phyloP scores from a whole-genome alignment of 2,113 vertebrate species.

The Chloebia gouldiae region DNA sequence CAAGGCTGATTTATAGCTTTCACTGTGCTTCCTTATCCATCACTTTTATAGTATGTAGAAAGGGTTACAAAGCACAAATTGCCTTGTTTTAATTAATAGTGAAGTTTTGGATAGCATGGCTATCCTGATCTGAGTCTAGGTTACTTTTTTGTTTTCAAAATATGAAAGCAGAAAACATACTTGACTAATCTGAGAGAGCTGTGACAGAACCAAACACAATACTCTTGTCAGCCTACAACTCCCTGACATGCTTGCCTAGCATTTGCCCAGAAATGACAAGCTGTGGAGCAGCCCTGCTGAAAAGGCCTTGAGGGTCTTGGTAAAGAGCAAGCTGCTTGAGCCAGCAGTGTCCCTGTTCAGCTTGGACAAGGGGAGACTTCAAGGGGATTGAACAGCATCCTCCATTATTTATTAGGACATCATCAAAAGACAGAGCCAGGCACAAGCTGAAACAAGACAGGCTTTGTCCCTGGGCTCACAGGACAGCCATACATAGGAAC shows the following conservation, averaged over 20 bases:
- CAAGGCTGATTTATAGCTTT: conserved; percentile 70
- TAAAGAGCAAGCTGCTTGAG: not conserved
- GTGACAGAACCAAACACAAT: not conserved
- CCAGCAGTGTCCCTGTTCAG: not conserved
- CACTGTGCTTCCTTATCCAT: conserved; percentile 65
- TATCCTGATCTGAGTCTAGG: not conserved
- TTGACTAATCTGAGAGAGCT: conserved; percentile 1
- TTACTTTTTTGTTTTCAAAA: not conserved
- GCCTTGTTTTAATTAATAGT: conserved; percentile 66
- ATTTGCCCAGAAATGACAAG: not conserved
- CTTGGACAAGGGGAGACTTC: not conserved
- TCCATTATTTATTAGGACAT: not conserved
- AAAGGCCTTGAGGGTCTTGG: not conserved
- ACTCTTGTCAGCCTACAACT: not conserved
- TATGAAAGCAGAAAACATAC: conserved; percentile 17
- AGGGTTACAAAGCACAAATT: conserved; percentile 71
- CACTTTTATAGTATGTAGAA: conserved; percentile 72
- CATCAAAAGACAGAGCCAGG: not conserved
- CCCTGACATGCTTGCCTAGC: not conserved
- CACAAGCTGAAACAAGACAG: not conserved
- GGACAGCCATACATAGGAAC: not conserved
- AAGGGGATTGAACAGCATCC: not conserved
- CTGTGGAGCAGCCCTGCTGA: not conserved
- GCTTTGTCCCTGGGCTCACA: not conserved
- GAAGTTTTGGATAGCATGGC: conserved; percentile 13